phyloP scores from a whole-genome alignment of 2,888 invertebrate species.

The Thymelicus acteon region DNA sequence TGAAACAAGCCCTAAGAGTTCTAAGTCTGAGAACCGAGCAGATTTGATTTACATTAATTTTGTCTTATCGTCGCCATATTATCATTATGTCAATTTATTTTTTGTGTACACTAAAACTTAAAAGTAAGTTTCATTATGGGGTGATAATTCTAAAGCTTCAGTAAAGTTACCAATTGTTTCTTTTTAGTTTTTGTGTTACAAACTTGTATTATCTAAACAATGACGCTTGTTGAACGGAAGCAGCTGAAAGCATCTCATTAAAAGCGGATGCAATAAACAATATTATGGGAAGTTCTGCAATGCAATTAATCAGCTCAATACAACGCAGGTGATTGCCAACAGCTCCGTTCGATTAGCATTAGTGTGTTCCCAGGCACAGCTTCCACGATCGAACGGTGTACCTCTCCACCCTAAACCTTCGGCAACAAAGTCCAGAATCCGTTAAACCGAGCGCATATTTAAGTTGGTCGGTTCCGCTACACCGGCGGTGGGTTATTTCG shows the following conservation, averaged over 20 bases:
- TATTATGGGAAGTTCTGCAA: slow-evolving; percentile 59
- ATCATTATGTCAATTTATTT: too few species aligned
- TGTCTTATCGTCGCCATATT: too few species aligned
- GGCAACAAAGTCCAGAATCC: slow-evolving; percentile 47
- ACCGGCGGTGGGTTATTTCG: slow-evolving; percentile 66
- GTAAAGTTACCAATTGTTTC: too few species aligned
- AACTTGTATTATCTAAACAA: too few species aligned
- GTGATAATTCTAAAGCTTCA: too few species aligned
- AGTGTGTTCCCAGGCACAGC: slow-evolving; percentile 48
- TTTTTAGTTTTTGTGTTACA: too few species aligned
- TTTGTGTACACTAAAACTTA: too few species aligned
- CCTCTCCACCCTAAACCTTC: slow-evolving; percentile 28
- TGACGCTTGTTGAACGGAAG: not conserved
- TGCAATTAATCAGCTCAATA: slow-evolving; percentile 77
- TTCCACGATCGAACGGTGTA: slow-evolving; percentile 28
- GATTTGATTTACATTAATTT: too few species aligned
- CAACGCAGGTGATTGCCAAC: slow-evolving; percentile 77
- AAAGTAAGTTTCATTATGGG: too few species aligned
- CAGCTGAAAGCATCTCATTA: slow-evolving; percentile 32
- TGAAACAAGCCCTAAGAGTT: too few species aligned
- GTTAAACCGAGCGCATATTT: slow-evolving; percentile 32
- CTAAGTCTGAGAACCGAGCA: too few species aligned
- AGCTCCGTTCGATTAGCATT: slow-evolving; percentile 73
- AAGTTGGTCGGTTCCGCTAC: slow-evolving; percentile 47
- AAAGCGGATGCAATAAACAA: slow-evolving; percentile 52